Conservation (phyloP, 2,888 invertebrate species). For the Lottia gigantea region DNA sequence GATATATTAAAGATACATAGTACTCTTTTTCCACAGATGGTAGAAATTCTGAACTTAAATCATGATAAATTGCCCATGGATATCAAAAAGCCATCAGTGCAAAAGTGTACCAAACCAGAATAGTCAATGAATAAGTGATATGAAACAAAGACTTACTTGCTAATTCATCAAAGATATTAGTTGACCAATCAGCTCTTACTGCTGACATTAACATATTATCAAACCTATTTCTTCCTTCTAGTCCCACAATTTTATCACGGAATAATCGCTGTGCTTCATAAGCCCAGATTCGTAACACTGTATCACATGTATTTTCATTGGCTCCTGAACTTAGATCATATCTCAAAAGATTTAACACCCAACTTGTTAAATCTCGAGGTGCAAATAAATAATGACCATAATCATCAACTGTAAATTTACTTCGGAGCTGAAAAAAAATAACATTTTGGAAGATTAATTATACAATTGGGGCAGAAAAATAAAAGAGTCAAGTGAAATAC, state of each 20-base stretch:
- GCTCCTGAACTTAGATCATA: conserved; percentile 70
- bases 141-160: conserved; percentile 43
- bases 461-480: too few species aligned
- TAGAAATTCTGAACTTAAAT: too few species aligned
- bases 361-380: conserved; percentile 79
- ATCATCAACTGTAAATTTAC: conserved; percentile 72
- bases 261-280: conserved; percentile 84
- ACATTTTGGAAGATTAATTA: too few species aligned
- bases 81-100: too few species aligned
- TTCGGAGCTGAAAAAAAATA: conserved; percentile 64
- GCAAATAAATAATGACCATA: conserved; percentile 81
- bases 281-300: conserved; percentile 74
- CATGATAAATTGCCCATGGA: background rate
- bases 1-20: too few species aligned
- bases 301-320: conserved; percentile 59
- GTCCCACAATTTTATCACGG: conserved; percentile 78
- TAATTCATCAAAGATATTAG: conserved; percentile 61
- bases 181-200: conserved; percentile 68
- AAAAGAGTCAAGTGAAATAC: too few species aligned
- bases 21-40: too few species aligned
- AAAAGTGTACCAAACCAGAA: too few species aligned
- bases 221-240: conserved; percentile 77
- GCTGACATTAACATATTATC: conserved; percentile 74
- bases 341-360: conserved; percentile 77
- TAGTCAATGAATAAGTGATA: background rate